Conservation (phyloP, 92 coral and sea anemone species). For the Heteractis magnifica region DNA sequence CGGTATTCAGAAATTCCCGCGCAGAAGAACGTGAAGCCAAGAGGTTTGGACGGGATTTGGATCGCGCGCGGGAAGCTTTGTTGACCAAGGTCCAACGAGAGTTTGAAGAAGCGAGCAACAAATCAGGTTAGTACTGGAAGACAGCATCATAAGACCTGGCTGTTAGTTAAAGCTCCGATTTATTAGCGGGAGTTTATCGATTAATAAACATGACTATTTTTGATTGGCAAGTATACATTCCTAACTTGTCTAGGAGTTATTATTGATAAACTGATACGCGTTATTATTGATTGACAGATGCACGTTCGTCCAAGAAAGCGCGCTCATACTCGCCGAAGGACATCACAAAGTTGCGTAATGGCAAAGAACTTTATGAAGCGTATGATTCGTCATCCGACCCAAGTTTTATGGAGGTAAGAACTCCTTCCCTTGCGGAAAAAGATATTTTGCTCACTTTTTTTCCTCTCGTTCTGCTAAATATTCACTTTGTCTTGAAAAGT, state of each 20-base stretch:
- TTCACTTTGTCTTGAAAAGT: too few relatives aligned
- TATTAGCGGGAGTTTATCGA: too few relatives aligned
- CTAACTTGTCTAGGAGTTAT: too few relatives aligned
- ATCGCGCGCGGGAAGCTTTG: constrained; percentile 71
- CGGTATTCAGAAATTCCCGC: constrained; percentile 81
- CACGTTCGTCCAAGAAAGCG: constrained; percentile 23
- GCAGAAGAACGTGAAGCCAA: constrained; percentile 91
- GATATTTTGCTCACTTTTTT: too few relatives aligned
- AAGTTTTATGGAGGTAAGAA: constrained; percentile 63
- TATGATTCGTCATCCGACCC: constrained; percentile 77
- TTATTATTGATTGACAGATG: not conserved
- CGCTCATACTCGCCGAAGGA: constrained; percentile 63
- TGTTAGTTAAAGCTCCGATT: too few relatives aligned
- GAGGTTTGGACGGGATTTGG: constrained; percentile 59
- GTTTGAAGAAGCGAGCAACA: constrained; percentile 58
- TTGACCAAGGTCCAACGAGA: constrained; percentile 72
- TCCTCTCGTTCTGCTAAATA: not conserved
- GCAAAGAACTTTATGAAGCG: constrained; percentile 77
- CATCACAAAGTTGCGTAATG: constrained; percentile 56
- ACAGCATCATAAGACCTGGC: not conserved
- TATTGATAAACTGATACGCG: not conserved
- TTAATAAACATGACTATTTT: not conserved
- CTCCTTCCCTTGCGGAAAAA: too few relatives aligned
- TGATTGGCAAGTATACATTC: not conserved
- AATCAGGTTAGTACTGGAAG: constrained; percentile 45